phyloP scores from a whole-genome alignment of 2,113 vertebrate species.

The Cepphus grylle region DNA sequence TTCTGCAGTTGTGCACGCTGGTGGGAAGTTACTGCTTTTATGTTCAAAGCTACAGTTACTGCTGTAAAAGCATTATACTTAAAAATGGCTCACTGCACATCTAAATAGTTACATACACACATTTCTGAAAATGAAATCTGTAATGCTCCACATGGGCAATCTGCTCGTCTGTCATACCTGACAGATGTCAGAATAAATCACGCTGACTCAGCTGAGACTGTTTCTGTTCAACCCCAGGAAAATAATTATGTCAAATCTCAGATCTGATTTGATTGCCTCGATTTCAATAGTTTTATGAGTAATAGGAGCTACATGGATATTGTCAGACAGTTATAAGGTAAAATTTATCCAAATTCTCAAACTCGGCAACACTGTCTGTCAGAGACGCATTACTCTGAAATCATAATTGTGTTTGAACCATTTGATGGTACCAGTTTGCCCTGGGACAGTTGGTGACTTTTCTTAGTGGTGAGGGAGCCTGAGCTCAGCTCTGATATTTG shows the following conservation, averaged over 20 bases:
- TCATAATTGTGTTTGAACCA: background rate
- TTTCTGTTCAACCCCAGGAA: background rate
- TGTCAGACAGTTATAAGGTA: background rate
- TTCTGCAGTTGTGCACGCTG: accelerated
- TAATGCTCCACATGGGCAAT: background rate
- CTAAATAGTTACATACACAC: background rate
- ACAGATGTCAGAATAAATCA: background rate
- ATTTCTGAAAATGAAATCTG: background rate
- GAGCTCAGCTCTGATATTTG: background rate
- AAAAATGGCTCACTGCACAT: background rate
- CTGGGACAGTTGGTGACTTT: background rate
- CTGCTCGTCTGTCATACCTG: background rate
- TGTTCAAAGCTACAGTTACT: background rate
- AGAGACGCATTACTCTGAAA: background rate
- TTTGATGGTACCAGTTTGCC: background rate
- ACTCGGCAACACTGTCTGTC: background rate
- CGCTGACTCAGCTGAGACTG: accelerated
- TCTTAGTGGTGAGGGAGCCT: background rate
- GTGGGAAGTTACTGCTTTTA: background rate
- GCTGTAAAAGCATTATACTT: background rate
- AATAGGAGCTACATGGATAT: background rate
- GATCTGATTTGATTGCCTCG: background rate
- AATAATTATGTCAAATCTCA: background rate
- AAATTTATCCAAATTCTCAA: background rate
- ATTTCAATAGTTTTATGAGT: background rate